Conservation (phyloP, 2,888 invertebrate genomes). For the Lepetodrilus schrolli region DNA sequence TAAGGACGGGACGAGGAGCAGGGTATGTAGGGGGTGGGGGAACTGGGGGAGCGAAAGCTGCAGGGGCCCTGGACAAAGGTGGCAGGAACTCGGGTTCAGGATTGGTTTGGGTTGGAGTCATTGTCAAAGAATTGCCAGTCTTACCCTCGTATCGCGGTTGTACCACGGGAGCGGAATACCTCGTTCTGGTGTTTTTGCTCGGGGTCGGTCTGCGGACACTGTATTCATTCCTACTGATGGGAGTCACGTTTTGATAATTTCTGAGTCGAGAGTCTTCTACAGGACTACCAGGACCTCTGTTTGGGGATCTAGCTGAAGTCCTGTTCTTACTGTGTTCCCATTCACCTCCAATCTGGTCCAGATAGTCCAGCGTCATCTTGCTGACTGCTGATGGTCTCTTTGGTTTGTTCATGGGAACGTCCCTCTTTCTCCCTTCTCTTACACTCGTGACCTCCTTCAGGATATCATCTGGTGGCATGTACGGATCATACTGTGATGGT, state of each 20-base stretch:
- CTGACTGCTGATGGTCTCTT: conserved; percentile 49
- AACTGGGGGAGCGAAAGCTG: neutral
- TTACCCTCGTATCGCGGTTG: no score
- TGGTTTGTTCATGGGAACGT: conserved; percentile 40
- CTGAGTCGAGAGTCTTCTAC: neutral
- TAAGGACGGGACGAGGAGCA: conserved; percentile 3
- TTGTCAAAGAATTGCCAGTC: neutral
- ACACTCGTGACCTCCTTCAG: conserved; percentile 53
- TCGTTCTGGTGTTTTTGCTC: neutral
- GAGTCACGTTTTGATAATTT: neutral
- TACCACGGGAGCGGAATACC: neutral
- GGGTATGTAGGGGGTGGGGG: conserved; percentile 5
- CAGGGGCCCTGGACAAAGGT: conserved; percentile 1
- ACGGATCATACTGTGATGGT: conserved; percentile 45
- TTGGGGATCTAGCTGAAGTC: neutral
- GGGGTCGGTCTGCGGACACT: neutral
- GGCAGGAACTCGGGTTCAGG: neutral
- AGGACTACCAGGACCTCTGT: neutral
- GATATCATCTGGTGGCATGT: conserved; percentile 58
- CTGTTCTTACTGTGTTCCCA: conserved; percentile 46
- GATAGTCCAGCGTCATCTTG: conserved; percentile 61
- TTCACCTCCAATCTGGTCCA: conserved; percentile 60
- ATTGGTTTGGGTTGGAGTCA: neutral
- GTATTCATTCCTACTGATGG: neutral
- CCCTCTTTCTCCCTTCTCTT: conserved; percentile 44